These are phyloP conservation scores for Euphonia xanthogaster DNA, from an alignment of 2,797 vertebrate genomes.

Conservation along the genomic window DNA sequence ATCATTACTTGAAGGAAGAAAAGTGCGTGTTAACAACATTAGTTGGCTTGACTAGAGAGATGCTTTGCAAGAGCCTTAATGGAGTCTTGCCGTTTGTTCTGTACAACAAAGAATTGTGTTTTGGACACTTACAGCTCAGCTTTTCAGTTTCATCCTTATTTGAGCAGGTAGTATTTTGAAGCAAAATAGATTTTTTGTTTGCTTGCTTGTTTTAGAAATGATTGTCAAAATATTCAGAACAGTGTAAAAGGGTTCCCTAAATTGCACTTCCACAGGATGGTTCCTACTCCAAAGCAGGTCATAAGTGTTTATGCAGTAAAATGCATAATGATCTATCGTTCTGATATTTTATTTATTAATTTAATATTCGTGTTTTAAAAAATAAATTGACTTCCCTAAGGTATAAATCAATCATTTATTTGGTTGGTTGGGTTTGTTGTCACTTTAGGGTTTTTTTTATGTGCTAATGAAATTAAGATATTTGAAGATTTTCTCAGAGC, in stretches of 20 bases:
- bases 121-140: background rate
- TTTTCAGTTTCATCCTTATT: background rate
- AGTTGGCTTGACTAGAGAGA: background rate
- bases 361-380: background rate
- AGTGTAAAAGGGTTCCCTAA: background rate
- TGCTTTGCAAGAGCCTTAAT: background rate
- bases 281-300: background rate
- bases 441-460: background rate
- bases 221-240: background rate
- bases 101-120: background rate
- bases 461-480: background rate
- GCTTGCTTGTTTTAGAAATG: background rate
- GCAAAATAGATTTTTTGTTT: background rate
- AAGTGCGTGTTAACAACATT: background rate
- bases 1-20: background rate
- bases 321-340: background rate
- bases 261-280: rapidly evolving
- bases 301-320: background rate
- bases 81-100: background rate
- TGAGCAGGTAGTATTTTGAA: background rate
- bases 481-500: background rate
- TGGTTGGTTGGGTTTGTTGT: background rate
- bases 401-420: background rate
- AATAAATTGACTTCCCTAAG: background rate
- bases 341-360: background rate